Conservation (phyloP, 2,797 vertebrate genomes). For the Acanthis flammea region DNA sequence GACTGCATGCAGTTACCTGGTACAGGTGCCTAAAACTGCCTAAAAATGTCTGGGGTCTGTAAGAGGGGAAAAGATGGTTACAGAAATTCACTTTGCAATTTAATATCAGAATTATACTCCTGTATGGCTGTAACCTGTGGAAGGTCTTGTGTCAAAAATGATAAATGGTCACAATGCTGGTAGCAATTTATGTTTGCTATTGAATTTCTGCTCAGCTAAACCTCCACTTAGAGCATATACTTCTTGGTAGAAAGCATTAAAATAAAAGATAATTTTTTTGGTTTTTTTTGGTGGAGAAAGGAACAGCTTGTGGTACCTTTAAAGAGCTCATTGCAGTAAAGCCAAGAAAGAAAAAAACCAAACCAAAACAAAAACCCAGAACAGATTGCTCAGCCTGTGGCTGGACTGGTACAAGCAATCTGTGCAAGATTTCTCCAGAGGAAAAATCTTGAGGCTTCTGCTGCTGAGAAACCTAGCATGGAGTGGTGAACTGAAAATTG, state of each 20-base stretch:
- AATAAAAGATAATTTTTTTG: not conserved
- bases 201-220: not conserved
- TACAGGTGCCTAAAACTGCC: not conserved
- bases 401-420: constrained; percentile 49
- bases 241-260: not conserved
- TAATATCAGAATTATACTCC: not conserved
- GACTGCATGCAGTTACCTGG: not conserved
- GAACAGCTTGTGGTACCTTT: constrained; percentile 31
- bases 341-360: not conserved
- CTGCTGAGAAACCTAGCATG: not conserved
- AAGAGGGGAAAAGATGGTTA: not conserved
- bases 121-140: not conserved
- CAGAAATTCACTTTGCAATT: not conserved
- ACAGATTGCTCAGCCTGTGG: constrained; percentile 57
- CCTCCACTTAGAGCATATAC: not conserved
- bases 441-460: constrained; percentile 4
- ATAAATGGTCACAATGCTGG: constrained; percentile 6
- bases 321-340: not conserved
- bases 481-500: not conserved
- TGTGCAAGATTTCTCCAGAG: constrained; percentile 53
- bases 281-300: not conserved
- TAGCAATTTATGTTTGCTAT: not conserved
- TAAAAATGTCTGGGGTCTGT: not conserved
- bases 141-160: constrained; percentile 31
- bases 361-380: not conserved